Evolutionary conservation across 2,888 invertebrate species (phyloP).

Genomic region (Crematogaster levior): DNA sequence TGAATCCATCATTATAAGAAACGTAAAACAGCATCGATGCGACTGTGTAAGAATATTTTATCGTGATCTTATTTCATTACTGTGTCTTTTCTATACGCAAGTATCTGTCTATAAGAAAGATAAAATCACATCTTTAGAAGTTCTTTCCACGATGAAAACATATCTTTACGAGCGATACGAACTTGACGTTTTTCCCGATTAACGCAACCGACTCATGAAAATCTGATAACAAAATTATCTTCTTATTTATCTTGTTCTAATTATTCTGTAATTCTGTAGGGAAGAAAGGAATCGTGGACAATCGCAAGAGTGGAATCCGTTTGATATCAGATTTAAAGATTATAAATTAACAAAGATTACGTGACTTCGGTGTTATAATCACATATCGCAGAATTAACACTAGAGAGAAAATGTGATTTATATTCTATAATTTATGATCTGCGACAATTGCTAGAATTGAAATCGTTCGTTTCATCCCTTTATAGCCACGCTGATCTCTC

Average conservation of each 20-base stretch:
- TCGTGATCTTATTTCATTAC: background rate
- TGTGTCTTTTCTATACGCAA: background rate
- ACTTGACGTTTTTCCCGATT: background rate
- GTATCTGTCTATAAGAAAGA: background rate
- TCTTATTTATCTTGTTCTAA: background rate
- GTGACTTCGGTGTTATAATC: background rate
- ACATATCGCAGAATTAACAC: background rate
- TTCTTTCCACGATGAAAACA: background rate
- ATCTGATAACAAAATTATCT: background rate
- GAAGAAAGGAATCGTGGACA: background rate
- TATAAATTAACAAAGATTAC: conserved; percentile 2
- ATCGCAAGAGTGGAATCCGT: background rate
- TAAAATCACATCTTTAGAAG: background rate
- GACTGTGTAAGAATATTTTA: background rate
- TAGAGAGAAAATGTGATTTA: background rate
- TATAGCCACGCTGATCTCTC: too few species aligned
- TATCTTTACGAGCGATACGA: background rate
- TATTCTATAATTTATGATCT: conserved; percentile 1
- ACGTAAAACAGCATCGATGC: background rate
- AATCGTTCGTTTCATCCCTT: background rate
- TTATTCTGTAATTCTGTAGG: background rate
- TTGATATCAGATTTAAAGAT: background rate
- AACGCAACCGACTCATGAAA: conserved; percentile 5
- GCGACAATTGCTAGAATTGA: background rate
- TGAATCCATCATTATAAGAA: background rate